Percentiles rank a stretch among this genome's conserved stretches.
phyloP scores from a whole-genome alignment of 1,140 invertebrate species.

The Periplaneta americana region DNA sequence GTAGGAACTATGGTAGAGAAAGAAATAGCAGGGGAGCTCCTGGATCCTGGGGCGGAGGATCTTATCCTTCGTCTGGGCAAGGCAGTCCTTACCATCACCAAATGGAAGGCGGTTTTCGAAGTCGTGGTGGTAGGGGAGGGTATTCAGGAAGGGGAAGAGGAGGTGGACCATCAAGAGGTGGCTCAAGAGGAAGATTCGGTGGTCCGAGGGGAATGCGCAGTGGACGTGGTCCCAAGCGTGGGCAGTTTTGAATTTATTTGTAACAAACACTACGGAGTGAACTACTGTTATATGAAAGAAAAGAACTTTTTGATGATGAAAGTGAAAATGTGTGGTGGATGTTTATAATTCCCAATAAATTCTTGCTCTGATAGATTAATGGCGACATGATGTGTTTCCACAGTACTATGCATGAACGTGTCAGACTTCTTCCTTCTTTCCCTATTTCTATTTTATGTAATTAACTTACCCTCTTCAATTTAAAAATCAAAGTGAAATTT shows the following conservation, averaged over 20 bases:
- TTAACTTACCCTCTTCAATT: no score
- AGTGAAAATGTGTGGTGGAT: background rate
- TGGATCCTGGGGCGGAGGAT: background rate
- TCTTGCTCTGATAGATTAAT: background rate
- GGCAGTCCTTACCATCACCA: background rate
- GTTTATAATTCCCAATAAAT: background rate
- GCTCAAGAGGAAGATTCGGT: background rate
- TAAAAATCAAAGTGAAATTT: background rate
- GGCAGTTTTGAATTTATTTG: background rate
- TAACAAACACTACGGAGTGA: background rate
- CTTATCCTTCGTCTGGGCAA: background rate
- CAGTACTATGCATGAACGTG: background rate
- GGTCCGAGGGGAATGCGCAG: background rate
- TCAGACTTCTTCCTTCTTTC: background rate
- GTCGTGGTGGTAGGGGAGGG: conserved; percentile 1
- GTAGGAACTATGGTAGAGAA: background rate
- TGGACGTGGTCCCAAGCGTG: background rate
- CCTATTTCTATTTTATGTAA: background rate
- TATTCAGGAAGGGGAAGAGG: background rate
- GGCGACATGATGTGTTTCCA: background rate
- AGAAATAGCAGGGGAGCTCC: background rate
- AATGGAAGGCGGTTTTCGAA: background rate
- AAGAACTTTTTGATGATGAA: background rate
- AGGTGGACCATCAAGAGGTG: background rate
- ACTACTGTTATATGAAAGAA: no score